Conservation (phyloP, 64 coral and sea anemone genomes). For the Anthopleura sola region DNA sequence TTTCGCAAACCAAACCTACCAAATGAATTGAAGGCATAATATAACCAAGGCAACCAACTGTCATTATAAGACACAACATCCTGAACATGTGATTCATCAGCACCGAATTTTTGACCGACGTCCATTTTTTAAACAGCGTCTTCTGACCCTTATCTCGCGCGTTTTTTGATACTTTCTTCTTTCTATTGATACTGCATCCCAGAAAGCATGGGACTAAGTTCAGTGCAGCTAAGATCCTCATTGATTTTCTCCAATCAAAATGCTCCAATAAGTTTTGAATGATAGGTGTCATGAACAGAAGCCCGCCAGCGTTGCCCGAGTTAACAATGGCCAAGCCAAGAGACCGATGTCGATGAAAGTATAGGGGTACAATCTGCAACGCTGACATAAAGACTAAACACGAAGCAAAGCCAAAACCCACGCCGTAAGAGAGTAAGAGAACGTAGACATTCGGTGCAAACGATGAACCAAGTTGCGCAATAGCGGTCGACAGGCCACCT, state of each 20-base stretch:
- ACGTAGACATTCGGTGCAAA: conserved; percentile 37
- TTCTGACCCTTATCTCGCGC: neutral
- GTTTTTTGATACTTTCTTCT: neutral
- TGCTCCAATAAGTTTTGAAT: neutral
- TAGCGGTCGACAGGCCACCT: conserved; percentile 6
- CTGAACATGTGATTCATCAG: neutral
- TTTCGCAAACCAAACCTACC: neutral
- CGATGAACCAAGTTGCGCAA: conserved; percentile 31
- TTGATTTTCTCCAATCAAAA: conserved; percentile 17
- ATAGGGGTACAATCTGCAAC: conserved; percentile 6
- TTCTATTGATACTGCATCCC: conserved; percentile 13
- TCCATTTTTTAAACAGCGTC: neutral
- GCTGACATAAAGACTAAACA: conserved; percentile 8
- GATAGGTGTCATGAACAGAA: conserved; percentile 17
- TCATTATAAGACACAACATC: neutral
- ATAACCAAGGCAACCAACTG: neutral
- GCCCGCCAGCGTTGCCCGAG: conserved; percentile 16
- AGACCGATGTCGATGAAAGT: conserved; percentile 5
- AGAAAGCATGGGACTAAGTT: neutral
- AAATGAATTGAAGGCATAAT: conserved; percentile 5
- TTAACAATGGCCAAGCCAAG: conserved; percentile 31
- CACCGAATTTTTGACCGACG: neutral
- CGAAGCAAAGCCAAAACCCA: conserved; percentile 16
- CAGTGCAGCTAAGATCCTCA: conserved; percentile 40
- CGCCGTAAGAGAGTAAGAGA: conserved; percentile 47